Evolutionary conservation across 2,113 vertebrate species (phyloP), one percentile per base, ranked within the genome.

Genomic region (Natator depressus): DNA sequence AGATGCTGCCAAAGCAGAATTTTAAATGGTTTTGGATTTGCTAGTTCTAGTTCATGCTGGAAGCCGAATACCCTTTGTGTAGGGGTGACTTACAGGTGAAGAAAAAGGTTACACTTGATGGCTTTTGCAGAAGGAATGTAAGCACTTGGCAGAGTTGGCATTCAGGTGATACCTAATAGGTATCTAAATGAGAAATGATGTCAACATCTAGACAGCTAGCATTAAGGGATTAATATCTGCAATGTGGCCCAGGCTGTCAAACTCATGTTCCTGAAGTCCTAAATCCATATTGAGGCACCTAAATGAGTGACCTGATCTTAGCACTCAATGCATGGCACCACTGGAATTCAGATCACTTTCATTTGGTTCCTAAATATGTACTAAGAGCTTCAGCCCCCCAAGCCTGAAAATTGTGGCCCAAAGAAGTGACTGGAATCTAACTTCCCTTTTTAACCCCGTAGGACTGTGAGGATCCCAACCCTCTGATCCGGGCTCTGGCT

Each of bases 381-480:
- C 0, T 2, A 8, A 49, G 59, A 8, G 83, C 17, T 65, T 0
- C 0, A 85, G 57, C 35, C 8, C 16, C 13, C 42, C 49, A 2
- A 9, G 8, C 0, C 51, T 35, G 42, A 2, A 2, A 1, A 8
- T 22, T 25, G 50, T 14, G 50, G 1, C 4, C 12, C 4, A 1
- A 49, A 46, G 12, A n/a, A 2, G 53, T 1, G n/a, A 7, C 42
- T 1, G 55, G 22, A 1, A 2, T 6, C 10, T 62, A 1, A 10
- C 2, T 2, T n/a, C 0, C 8, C 16, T 9, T 31, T 82, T 2
- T 50, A 1, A 20, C 86, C 53, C 84, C 76, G 4, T 80, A 99
- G 99, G 99, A 99, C 97, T 99, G 99, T 27, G 99, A 99, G 97
- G 99, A 99, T 95, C 99, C 99, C 0, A 99, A 99, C 97, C 99